Base-by-base conservation (phyloP, 2,888 invertebrate species). In the Chydorus sphaericus region DNA sequence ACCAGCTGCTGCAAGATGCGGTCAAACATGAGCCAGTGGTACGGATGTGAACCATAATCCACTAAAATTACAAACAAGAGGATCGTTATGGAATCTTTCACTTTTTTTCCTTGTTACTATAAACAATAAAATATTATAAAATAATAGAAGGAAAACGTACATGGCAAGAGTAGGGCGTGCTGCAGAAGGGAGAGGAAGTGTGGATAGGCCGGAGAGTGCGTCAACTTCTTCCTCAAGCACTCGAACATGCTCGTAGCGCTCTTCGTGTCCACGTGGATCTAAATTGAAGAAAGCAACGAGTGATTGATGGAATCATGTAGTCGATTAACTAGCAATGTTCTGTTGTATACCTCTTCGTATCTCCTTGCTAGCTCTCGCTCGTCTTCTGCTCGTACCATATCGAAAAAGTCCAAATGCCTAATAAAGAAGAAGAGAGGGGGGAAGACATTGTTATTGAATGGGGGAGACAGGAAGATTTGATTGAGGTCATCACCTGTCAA, bases 361-460 rank as follows among this genome's bases (percentile, higher is more conserved):
- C 88, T 82, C 60, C 91, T 77, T 4, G 91, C 87, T 59, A 97
- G 70, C 68, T 94, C 92, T 65, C 89, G 85, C 69, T 97, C 97
- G 70, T 97, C 97, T 71, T 96, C 94, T 66, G 85, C 87, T 48
- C 96, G 80, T 23, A 94, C 87, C 92, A 96, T 93, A 73, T 97
- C 97, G 73, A 97, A 97, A 72, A 97, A 92, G 70, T 97, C 96
- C 71, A 97, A 81, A 80, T 97, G 97, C 64, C 93, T 75, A 67
- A 38, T 60, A 62, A 54, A 48, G n/a, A n/a, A n/a, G n/a, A n/a
- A n/a, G 56, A 48, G 38, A 36, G 53, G 63, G 63, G 53, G 55
- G 31, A 56, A 56, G 16, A 57, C 14, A 18, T 29, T 29, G 36
- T 44, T 18, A 31, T 16, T 30, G 10, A 11, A 50, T 11, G 30